A percentile compares a stretch with the other conserved stretches of the same genome.
These are phyloP conservation scores for Alectoris magna DNA, from an alignment of 2,797 vertebrate species.

Conservation along the genomic window DNA sequence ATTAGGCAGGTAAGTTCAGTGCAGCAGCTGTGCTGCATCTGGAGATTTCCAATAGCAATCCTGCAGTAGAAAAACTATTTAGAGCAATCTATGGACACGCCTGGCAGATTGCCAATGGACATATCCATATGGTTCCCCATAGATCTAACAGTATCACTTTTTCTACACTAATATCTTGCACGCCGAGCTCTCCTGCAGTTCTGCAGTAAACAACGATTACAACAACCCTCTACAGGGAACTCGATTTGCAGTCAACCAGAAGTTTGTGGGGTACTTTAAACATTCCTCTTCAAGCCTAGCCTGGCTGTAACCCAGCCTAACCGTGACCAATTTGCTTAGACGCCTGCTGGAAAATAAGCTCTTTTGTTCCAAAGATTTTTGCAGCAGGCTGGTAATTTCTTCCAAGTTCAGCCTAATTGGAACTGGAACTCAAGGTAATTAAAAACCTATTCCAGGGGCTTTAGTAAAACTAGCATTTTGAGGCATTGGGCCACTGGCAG, in stretches of 20 bases:
- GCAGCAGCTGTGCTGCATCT: neutral
- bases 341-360: neutral
- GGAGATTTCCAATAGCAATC: neutral
- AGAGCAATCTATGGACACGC: neutral
- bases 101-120: neutral
- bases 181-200: neutral
- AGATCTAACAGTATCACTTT: neutral
- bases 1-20: neutral
- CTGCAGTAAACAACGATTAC: neutral
- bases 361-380: constrained; percentile 22
- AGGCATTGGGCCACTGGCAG: neutral
- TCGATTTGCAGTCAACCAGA: neutral
- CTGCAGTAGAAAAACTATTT: neutral
- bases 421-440: constrained; percentile 11
- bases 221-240: neutral
- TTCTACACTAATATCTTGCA: neutral
- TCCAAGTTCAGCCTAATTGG: constrained; percentile 40
- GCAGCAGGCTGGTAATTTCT: constrained; percentile 23
- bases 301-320: neutral
- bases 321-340: constrained; percentile 9
- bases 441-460: neutral
- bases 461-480: neutral
- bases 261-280: neutral
- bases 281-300: neutral
- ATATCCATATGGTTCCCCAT: neutral